Percentiles rank a stretch among this genome's conserved stretches.
Evolutionary conservation across 2,888 invertebrate genomes (phyloP).

Genomic region (Leuctra nigra): DNA sequence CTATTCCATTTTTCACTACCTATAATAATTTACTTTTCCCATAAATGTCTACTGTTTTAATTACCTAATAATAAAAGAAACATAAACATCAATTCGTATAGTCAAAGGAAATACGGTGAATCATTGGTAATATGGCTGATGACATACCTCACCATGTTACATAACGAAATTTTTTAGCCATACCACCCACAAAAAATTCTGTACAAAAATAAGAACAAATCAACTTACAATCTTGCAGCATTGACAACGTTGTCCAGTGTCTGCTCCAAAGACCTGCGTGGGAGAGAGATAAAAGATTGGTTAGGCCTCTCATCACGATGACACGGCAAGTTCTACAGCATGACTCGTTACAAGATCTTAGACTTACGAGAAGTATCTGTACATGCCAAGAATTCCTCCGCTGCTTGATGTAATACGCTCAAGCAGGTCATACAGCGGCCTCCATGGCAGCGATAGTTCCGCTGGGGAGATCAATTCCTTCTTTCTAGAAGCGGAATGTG

Average conservation of each 20-base stretch:
- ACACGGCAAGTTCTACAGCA: not conserved
- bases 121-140: no score
- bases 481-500: no score
- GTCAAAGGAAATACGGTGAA: no score
- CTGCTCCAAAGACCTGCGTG: not conserved
- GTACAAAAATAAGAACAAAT: no score
- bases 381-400: slow-evolving; percentile 52
- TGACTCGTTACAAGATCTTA: not conserved
- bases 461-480: slow-evolving; percentile 65
- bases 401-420: slow-evolving; percentile 48
- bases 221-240: not conserved
- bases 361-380: slow-evolving; percentile 50
- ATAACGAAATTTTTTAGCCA: no score
- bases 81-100: no score
- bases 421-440: slow-evolving; percentile 68
- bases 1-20: no score
- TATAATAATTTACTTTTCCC: no score
- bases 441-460: slow-evolving; percentile 79
- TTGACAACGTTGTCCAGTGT: not conserved
- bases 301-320: not conserved
- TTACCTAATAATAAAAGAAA: no score
- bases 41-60: no score
- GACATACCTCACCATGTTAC: no score
- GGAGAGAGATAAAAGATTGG: not conserved
- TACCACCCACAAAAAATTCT: no score